Evolutionary conservation across 2,797 vertebrate species (phyloP).

Genomic region (Ctenochaetus hawaiiensis): DNA sequence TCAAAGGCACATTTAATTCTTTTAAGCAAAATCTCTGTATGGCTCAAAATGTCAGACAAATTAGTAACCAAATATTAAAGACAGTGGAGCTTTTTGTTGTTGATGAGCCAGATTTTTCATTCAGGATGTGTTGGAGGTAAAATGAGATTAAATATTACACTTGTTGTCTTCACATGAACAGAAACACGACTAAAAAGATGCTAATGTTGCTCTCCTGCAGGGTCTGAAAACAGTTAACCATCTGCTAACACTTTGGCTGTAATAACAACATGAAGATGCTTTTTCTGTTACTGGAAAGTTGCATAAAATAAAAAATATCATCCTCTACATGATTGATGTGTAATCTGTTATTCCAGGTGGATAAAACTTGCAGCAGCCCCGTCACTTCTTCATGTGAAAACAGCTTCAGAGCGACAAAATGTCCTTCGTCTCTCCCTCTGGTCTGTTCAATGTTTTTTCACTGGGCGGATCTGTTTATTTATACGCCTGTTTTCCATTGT

Average conservation of each 20-base stretch:
- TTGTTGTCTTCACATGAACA: neutral
- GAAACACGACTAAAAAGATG: neutral
- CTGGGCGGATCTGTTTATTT: conserved; percentile 25
- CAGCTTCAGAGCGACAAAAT: conserved; percentile 85
- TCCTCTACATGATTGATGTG: neutral
- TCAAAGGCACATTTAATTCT: neutral
- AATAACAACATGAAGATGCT: neutral
- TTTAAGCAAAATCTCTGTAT: neutral
- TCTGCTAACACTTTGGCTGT: neutral
- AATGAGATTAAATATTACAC: neutral
- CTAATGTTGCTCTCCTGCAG: neutral
- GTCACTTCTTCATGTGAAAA: conserved; percentile 87
- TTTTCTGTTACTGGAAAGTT: neutral
- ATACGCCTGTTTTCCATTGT: conserved; percentile 18
- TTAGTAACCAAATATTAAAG: no score
- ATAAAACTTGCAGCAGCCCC: conserved; percentile 86
- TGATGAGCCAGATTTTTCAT: neutral
- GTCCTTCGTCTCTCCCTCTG: conserved; percentile 88
- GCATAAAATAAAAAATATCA: neutral
- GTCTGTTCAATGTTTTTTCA: conserved; percentile 62
- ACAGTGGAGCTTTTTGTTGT: neutral
- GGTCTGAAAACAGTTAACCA: neutral
- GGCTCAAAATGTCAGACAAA: no score
- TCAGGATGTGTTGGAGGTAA: neutral
- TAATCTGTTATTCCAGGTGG: conserved; percentile 77